Base-by-base conservation (phyloP, 2,888 invertebrate genomes). In the Scrobipalpa costella region DNA sequence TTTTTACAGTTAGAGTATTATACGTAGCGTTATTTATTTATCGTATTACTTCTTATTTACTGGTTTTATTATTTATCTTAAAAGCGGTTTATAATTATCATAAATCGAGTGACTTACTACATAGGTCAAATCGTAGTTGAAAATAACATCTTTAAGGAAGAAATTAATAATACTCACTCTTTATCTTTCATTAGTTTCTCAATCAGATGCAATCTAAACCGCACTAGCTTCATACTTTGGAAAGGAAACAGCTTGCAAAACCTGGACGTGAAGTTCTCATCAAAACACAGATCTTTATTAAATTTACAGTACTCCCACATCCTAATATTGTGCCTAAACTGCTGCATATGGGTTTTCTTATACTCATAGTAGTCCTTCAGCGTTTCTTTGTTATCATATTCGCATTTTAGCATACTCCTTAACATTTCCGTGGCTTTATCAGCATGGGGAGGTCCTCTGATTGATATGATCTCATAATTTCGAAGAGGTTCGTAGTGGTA, bases 401-500 rank as follows among this genome's bases (percentile, higher is more conserved):
- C 93, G 88, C 97, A 97, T 77, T 93, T 94, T 69, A 97, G 92
- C 79, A 97, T 92, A 70, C 94, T 93, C 78, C 94, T 95, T 61
- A 97, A 88, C 77, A 93, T 94, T 63, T 86, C 86, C 65, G 96
- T 79, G 33, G 96, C 96, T 71, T 92, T 85, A 50, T 93, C 92
- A n/a, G 95, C 93, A 57, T 94, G 86, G 2, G 95, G 95, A 19
- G 95, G 93, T 8, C 95, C 95, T 73, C 97, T 93, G 64, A 97
- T 94, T 90, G 96, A 96, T 69, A 95, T 92, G 71, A 97, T 96
- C 67, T 95, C 95, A 85, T 95, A 96, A 77, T 96, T 94, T 65
- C 97, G 88, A 67, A 98, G 87, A 36, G 98, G 98, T 84, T 98
- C 98, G 80, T 97, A 98, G 81, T 97, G 97, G 87, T 97, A 98